Conservation (phyloP, 2,797 vertebrate genomes). For the Cephalopachus bancanus region DNA sequence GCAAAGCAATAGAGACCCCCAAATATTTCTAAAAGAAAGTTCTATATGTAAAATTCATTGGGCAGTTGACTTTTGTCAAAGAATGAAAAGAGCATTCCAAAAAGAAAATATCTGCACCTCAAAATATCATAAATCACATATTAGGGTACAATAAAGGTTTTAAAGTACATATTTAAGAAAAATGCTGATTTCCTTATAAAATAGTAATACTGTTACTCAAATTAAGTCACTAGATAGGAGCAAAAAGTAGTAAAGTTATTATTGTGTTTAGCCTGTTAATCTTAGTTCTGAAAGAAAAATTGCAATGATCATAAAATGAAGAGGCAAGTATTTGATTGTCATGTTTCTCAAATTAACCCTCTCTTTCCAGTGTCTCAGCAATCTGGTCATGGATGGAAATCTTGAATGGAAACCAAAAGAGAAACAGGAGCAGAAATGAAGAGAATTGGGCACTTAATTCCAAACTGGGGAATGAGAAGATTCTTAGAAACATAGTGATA, state of each 20-base stretch:
- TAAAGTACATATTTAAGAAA: conserved; percentile 72
- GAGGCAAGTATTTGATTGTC: neutral
- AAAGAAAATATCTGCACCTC: conserved; percentile 36
- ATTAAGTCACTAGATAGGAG: conserved; percentile 73
- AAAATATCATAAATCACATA: conserved; percentile 39
- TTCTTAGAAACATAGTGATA: neutral
- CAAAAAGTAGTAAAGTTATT: conserved; percentile 69
- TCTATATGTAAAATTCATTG: neutral
- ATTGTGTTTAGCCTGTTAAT: neutral
- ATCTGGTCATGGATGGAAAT: neutral
- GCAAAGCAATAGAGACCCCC: neutral
- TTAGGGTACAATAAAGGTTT: conserved; percentile 48
- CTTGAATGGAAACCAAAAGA: neutral
- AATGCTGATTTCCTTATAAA: conserved; percentile 76
- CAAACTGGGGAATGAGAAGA: neutral
- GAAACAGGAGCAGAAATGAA: neutral
- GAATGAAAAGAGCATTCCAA: neutral
- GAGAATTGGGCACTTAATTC: neutral
- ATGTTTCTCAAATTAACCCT: neutral
- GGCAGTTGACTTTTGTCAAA: conserved; percentile 55
- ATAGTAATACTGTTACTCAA: conserved; percentile 72
- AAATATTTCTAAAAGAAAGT: neutral
- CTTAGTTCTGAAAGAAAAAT: conserved; percentile 56
- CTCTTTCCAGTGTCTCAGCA: neutral
- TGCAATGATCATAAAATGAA: neutral